Conservation (phyloP, 2,797 vertebrate genomes). For the Sparidentex hasta region DNA sequence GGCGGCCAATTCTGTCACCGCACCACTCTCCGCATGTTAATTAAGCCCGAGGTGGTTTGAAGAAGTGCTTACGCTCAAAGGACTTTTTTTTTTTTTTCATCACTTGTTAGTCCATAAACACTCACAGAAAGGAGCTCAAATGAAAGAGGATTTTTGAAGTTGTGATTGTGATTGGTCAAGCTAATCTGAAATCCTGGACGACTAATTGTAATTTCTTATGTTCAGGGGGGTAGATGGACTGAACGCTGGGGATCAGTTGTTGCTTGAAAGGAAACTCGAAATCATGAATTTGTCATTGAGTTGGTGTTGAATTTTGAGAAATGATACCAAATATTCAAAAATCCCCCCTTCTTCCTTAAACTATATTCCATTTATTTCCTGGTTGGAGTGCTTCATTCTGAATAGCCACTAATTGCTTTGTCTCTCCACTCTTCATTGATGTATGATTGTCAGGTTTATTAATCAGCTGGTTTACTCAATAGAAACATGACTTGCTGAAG, state of each 20-base stretch:
- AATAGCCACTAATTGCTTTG: conserved; percentile 1
- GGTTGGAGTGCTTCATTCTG: not conserved
- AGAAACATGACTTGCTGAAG: not conserved
- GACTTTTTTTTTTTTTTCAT: conserved; percentile 37
- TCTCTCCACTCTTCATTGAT: not conserved
- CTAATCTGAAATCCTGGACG: not conserved
- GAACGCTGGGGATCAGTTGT: not conserved
- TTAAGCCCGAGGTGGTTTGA: conserved; percentile 60
- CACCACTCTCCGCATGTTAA: conserved; percentile 72
- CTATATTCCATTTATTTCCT: not conserved
- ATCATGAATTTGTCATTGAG: not conserved
- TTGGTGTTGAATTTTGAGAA: not conserved
- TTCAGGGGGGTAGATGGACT: not conserved
- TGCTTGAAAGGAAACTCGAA: conserved; percentile 1
- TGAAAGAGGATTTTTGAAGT: conserved; percentile 29
- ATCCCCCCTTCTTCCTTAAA: not conserved
- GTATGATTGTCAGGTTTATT: conserved; percentile 4
- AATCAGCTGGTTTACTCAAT: conserved; percentile 8
- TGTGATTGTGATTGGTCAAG: conserved; percentile 10
- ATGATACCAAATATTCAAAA: conserved; percentile 6
- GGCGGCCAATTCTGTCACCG: conserved; percentile 73
- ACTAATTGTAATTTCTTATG: conserved; percentile 11
- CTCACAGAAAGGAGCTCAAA: conserved; percentile 31
- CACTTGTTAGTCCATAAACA: conserved; percentile 68
- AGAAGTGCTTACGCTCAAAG: conserved; percentile 71